Conservation (phyloP, 2,113 vertebrate species). For the Psilopogon haemacephalus region DNA sequence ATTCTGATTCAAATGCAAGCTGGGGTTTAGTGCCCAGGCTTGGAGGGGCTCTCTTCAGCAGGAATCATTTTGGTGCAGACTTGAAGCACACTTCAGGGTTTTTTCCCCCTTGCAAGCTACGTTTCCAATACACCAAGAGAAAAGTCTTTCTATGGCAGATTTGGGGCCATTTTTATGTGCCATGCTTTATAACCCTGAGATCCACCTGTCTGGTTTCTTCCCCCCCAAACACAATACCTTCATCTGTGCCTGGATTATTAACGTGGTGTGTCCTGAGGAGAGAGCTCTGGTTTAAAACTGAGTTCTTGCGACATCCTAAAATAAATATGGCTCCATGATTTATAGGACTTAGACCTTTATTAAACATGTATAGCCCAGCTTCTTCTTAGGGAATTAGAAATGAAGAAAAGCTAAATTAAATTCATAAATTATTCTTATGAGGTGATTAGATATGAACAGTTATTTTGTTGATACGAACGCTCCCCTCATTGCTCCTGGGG, state of each 20-base stretch:
- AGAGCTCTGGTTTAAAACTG: background rate
- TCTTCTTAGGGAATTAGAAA: slow-evolving; percentile 24
- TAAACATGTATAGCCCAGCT: background rate
- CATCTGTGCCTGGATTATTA: background rate
- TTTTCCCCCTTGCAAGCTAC: background rate
- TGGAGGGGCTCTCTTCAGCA: background rate
- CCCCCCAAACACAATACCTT: background rate
- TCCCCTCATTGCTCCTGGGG: background rate
- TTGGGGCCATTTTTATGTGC: background rate
- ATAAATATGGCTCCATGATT: background rate
- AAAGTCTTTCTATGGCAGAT: background rate
- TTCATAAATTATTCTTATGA: slow-evolving; percentile 14
- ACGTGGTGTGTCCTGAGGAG: background rate
- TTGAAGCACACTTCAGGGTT: background rate
- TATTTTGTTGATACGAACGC: background rate
- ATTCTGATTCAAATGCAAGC: background rate
- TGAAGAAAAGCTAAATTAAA: slow-evolving; percentile 26
- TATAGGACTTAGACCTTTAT: background rate
- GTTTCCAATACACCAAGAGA: background rate
- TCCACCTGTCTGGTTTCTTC: background rate
- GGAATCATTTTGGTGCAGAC: background rate
- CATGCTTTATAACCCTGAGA: background rate
- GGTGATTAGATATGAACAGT: background rate
- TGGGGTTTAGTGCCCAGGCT: background rate
- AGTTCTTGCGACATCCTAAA: background rate